Percentiles rank a stretch among this genome's conserved stretches.
Evolutionary conservation across 2,888 invertebrate species (phyloP).

Genomic region (Dromius quadrimaculatus): DNA sequence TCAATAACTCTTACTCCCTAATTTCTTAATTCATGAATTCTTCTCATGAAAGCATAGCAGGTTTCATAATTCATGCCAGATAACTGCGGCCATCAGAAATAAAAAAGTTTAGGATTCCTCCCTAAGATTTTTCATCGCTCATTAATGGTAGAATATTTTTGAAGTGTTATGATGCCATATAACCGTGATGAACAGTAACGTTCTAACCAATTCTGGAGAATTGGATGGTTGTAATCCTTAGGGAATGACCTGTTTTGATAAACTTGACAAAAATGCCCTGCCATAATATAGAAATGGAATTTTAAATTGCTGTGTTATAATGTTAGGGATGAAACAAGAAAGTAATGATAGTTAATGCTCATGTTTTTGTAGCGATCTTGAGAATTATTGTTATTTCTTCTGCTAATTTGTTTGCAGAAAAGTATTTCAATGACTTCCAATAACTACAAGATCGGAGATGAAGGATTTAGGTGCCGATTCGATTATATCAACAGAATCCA

Average conservation of each 20-base stretch:
- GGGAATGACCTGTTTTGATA: constrained; percentile 46
- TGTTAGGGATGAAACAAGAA: constrained; percentile 12
- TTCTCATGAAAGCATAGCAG: too few relatives aligned
- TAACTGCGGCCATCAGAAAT: neutral
- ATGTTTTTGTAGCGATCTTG: neutral
- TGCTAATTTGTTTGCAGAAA: too few relatives aligned
- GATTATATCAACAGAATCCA: too few relatives aligned
- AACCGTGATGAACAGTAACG: constrained; percentile 40
- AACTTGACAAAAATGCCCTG: constrained; percentile 36
- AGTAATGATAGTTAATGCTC: neutral
- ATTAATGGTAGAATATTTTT: constrained; percentile 39
- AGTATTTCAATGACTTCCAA: too few relatives aligned
- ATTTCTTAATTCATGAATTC: too few relatives aligned
- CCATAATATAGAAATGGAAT: constrained; percentile 42
- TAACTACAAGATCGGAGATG: too few relatives aligned
- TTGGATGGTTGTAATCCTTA: constrained; percentile 45
- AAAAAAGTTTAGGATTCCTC: constrained; percentile 7
- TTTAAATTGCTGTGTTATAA: constrained; percentile 36
- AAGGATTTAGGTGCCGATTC: too few relatives aligned
- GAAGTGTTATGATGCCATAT: constrained; percentile 42
- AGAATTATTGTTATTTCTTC: too few relatives aligned
- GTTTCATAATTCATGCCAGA: too few relatives aligned
- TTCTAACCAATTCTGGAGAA: constrained; percentile 18
- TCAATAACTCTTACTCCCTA: too few relatives aligned
- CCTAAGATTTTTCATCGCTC: constrained; percentile 34